These are phyloP conservation scores for Stictonetta naevosa DNA, from an alignment of 2,113 vertebrate species.

Conservation along the genomic window DNA sequence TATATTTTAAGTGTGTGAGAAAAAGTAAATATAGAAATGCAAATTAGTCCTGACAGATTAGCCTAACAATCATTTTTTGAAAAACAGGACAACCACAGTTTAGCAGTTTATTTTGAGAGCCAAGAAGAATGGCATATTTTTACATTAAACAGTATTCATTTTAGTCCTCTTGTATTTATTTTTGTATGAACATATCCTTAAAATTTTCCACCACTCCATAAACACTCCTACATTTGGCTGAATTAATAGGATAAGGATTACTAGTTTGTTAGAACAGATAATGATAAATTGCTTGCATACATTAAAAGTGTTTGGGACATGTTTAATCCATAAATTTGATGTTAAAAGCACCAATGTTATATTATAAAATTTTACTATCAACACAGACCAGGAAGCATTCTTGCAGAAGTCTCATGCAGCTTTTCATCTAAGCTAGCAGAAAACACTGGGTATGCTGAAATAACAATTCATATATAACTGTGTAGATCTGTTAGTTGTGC, in stretches of 20 bases:
- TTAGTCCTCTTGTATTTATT: slow-evolving; percentile 74
- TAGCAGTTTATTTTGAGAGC: slow-evolving; percentile 42
- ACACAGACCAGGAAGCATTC: background rate
- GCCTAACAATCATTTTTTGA: background rate
- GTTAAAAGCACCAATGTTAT: slow-evolving; percentile 3
- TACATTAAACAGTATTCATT: slow-evolving; percentile 64
- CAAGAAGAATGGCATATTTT: slow-evolving; percentile 41
- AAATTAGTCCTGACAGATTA: slow-evolving; percentile 39
- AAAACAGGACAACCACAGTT: background rate
- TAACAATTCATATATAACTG: background rate
- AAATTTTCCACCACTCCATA: background rate
- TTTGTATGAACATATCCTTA: slow-evolving; percentile 58
- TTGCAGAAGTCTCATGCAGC: fast-evolving
- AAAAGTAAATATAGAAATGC: slow-evolving; percentile 39
- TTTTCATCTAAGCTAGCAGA: background rate
- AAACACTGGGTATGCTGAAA: background rate
- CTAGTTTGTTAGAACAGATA: slow-evolving; percentile 14
- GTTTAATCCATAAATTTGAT: slow-evolving; percentile 39
- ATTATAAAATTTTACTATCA: slow-evolving; percentile 14
- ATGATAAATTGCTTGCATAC: slow-evolving; percentile 11
- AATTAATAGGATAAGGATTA: slow-evolving; percentile 28
- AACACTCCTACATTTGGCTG: background rate
- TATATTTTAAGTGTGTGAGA: slow-evolving; percentile 15
- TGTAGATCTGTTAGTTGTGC: background rate
- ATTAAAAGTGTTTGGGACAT: slow-evolving; percentile 18